Conservation (phyloP, 2,113 vertebrate species). For the Dryoscopus gambensis region DNA sequence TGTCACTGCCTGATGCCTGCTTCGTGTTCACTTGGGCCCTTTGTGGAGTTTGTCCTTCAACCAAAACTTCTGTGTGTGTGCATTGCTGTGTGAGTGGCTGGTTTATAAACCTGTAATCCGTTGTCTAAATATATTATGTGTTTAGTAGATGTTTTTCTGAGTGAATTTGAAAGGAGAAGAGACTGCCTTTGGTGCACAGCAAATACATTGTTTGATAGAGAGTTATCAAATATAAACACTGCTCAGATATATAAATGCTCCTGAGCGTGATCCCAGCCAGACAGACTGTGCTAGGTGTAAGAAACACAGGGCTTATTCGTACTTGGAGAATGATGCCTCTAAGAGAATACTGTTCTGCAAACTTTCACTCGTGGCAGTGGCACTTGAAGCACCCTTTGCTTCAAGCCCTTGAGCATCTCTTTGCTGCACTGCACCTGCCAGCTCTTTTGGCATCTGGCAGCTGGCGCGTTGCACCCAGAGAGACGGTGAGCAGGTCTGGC, state of each 20-base stretch:
- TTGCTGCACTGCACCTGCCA: background rate
- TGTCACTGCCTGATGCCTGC: rapidly evolving
- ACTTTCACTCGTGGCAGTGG: background rate
- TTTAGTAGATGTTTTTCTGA: background rate
- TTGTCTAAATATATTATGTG: rapidly evolving
- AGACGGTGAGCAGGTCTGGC: background rate
- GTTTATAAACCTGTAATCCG: background rate
- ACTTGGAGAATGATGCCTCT: background rate
- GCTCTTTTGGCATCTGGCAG: background rate
- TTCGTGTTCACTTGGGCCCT: rapidly evolving
- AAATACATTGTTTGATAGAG: background rate
- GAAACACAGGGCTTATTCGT: background rate
- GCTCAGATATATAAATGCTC: background rate
- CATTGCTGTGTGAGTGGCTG: background rate
- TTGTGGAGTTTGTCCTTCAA: background rate
- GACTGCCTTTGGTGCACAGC: background rate
- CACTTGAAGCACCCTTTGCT: background rate
- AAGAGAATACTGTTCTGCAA: background rate
- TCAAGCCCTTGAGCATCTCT: background rate
- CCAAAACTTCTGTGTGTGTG: background rate
- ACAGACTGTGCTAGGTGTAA: background rate
- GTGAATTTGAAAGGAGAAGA: background rate
- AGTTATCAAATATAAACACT: background rate
- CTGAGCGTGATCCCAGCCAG: rapidly evolving
- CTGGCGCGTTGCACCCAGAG: background rate